Percentiles rank a stretch among this genome's conserved stretches.
These are phyloP conservation scores for Ammodytes marinus DNA, from an alignment of 2,113 vertebrate species.

Conservation along the genomic window DNA sequence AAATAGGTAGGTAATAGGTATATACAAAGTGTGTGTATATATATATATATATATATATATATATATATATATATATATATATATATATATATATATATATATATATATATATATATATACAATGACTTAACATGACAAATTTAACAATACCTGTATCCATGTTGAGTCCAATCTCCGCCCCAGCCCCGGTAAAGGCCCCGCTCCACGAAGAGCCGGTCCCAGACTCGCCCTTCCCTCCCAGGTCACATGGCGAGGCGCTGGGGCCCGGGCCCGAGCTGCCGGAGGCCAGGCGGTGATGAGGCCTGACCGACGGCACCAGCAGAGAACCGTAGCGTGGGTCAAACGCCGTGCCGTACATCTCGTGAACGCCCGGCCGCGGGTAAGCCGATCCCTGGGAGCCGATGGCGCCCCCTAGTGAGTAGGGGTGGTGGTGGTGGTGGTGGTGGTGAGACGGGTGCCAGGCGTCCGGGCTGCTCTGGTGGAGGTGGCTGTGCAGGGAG, in stretches of 20 bases:
- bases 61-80: no score
- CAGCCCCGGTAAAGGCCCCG: constrained; percentile 86
- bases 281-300: constrained; percentile 90
- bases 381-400: constrained; percentile 89
- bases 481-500: constrained; percentile 93
- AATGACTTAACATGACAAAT: background rate
- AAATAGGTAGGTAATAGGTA: no score
- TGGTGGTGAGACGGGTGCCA: constrained; percentile 95
- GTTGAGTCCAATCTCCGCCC: constrained; percentile 92
- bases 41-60: no score
- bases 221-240: constrained; percentile 88
- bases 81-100: no score
- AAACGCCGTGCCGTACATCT: constrained; percentile 94
- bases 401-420: constrained; percentile 89
- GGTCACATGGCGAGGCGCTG: constrained; percentile 89
- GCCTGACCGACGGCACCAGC: constrained; percentile 92
- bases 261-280: constrained; percentile 83
- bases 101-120: no score
- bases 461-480: constrained; percentile 91
- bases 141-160: constrained; percentile 92
- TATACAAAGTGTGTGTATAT: no score
- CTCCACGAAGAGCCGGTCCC: constrained; percentile 87
- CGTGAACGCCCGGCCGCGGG: constrained; percentile 89
- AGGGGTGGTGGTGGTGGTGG: constrained; percentile 91
- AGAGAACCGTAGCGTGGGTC: constrained; percentile 94